Evolutionary conservation across 2,797 vertebrate species (phyloP).

Genomic region (Muraenolepis orangiensis): DNA sequence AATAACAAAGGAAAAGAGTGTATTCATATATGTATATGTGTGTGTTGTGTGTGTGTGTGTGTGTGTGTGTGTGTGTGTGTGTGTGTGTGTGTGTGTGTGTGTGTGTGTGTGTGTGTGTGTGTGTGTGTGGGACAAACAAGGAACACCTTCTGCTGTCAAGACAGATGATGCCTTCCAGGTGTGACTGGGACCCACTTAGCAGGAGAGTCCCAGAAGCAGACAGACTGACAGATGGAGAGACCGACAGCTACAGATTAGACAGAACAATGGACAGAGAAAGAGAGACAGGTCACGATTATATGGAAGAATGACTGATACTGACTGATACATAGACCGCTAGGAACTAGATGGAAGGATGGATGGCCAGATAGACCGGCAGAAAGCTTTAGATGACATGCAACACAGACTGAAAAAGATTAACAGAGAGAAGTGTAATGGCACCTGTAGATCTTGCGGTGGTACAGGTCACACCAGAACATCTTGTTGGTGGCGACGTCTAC

Average conservation of each 20-base stretch:
- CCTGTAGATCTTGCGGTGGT: constrained; percentile 95
- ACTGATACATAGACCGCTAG: background rate
- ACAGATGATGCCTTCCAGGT: constrained; percentile 50
- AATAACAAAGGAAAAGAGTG: no score
- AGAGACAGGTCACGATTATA: no score
- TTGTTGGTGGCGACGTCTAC: constrained; percentile 93
- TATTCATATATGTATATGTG: constrained; percentile 13
- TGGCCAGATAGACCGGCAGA: no score
- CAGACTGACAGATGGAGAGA: background rate
- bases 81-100: constrained; percentile 9
- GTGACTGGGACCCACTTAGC: constrained; percentile 16
- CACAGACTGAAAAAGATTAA: background rate
- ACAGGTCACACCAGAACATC: constrained; percentile 98
- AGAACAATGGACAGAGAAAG: no score
- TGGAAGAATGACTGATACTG: background rate
- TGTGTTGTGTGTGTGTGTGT: background rate
- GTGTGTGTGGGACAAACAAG: constrained; percentile 59
- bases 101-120: constrained; percentile 6
- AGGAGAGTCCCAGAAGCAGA: constrained; percentile 40
- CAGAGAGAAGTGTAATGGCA: constrained; percentile 32
- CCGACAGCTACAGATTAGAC: background rate
- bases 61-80: background rate
- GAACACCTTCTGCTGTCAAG: constrained; percentile 36
- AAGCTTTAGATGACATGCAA: background rate
- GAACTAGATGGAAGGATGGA: background rate